phyloP scores from a whole-genome alignment of 2,113 vertebrate genomes.

The Echinops telfairi region DNA sequence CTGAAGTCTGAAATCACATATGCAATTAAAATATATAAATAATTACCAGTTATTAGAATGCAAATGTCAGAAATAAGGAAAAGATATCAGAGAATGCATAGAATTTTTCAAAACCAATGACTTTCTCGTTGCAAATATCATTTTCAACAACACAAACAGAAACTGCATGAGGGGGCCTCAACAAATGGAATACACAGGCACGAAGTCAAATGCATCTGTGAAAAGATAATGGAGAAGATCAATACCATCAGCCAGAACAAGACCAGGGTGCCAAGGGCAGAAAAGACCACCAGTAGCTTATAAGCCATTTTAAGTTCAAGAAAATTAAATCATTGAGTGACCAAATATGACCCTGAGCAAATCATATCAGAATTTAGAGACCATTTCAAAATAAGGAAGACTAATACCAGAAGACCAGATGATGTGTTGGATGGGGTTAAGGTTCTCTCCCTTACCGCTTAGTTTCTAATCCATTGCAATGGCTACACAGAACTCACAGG shows the following conservation, averaged over 20 bases:
- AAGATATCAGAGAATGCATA: neutral
- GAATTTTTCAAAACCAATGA: neutral
- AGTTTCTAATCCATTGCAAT: no score
- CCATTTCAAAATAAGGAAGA: neutral
- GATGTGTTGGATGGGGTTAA: no score
- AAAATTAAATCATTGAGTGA: neutral
- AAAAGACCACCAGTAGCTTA: neutral
- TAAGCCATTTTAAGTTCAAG: no score
- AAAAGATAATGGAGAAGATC: neutral
- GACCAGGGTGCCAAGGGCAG: neutral
- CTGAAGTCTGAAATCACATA: neutral
- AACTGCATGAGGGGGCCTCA: neutral
- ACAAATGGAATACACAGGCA: no score
- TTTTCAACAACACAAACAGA: neutral
- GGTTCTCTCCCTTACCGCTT: no score
- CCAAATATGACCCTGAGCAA: neutral
- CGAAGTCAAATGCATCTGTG: neutral
- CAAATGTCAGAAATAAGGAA: neutral
- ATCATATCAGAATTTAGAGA: neutral
- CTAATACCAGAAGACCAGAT: neutral
- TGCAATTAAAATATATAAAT: neutral
- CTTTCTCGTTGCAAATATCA: neutral
- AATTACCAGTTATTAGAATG: neutral
- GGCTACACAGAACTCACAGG: no score
- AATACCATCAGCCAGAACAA: neutral